Conservation (phyloP, 2,113 vertebrate species). For the Fulica atra region DNA sequence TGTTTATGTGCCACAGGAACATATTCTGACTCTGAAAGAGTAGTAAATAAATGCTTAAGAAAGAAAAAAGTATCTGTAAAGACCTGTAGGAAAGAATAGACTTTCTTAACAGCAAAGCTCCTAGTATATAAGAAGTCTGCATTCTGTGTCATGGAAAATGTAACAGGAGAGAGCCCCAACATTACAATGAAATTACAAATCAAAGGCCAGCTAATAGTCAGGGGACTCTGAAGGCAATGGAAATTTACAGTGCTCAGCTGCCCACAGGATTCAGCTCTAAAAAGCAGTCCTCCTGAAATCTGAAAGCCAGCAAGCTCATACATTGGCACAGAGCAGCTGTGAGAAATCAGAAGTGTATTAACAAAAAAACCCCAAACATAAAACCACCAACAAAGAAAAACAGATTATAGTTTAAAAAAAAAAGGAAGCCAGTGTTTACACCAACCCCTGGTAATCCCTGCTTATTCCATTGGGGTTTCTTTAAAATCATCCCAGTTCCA, state of each 20-base stretch:
- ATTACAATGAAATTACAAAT: not conserved
- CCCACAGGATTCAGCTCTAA: not conserved
- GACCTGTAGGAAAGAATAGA: not conserved
- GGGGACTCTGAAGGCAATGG: not conserved
- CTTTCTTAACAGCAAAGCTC: not conserved
- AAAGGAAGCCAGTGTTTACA: slow-evolving; percentile 13
- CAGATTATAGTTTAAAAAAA: not conserved
- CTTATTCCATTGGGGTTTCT: not conserved
- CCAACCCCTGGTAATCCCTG: too few species aligned
- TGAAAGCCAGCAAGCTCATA: not conserved
- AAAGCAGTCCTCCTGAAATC: not conserved
- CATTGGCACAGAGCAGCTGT: not conserved
- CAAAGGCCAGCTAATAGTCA: not conserved
- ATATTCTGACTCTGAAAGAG: not conserved
- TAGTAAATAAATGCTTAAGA: not conserved
- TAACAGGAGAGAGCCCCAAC: not conserved
- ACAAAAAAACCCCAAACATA: too few species aligned
- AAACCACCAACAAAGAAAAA: not conserved
- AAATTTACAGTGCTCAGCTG: not conserved
- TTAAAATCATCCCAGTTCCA: not conserved
- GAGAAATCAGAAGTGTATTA: not conserved
- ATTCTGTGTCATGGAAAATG: not conserved
- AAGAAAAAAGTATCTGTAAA: not conserved
- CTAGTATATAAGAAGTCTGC: not conserved
- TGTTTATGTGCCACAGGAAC: not conserved